Conservation (phyloP, 35 echinoderm and acorn worm species). For the Diadema setosum region DNA sequence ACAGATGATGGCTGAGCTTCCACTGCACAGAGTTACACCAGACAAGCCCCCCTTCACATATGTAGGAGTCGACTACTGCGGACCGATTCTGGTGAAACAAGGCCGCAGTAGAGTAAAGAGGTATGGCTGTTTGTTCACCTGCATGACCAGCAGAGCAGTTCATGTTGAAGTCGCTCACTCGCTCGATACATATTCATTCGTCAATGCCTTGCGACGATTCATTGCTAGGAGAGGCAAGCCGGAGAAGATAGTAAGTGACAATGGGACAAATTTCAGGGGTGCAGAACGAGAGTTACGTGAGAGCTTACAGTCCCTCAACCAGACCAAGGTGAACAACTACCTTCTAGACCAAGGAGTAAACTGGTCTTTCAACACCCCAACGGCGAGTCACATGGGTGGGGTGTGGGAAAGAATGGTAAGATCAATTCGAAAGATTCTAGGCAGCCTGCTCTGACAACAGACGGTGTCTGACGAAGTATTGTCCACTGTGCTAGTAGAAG, state of each 20-base stretch:
- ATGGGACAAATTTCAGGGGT: slow-evolving; percentile 33
- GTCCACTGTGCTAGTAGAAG: slow-evolving; percentile 42
- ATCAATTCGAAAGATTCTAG: slow-evolving; percentile 26
- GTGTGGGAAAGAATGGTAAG: slow-evolving; percentile 47
- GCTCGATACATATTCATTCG: slow-evolving; percentile 44
- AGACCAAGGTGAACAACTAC: neutral
- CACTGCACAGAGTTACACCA: slow-evolving; percentile 27
- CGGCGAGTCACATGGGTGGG: slow-evolving; percentile 60
- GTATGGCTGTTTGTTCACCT: slow-evolving; percentile 68
- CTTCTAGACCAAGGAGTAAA: slow-evolving; percentile 3
- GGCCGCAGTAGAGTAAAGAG: slow-evolving; percentile 25
- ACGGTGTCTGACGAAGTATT: slow-evolving; percentile 21
- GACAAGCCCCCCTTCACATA: slow-evolving; percentile 21
- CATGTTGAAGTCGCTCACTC: slow-evolving; percentile 47
- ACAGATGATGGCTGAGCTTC: slow-evolving; percentile 62
- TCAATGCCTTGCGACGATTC: slow-evolving; percentile 39
- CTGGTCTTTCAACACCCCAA: slow-evolving; percentile 65
- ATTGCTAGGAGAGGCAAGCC: slow-evolving; percentile 34
- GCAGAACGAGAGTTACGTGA: slow-evolving; percentile 30
- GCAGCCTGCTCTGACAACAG: slow-evolving; percentile 15
- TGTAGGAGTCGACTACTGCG: slow-evolving; percentile 47
- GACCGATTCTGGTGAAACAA: slow-evolving; percentile 52
- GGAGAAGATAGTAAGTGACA: no score
- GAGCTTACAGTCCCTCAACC: neutral
- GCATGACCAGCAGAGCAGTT: slow-evolving; percentile 34